phyloP scores from a whole-genome alignment of 2,888 invertebrate genomes.

The Troides aeacus region DNA sequence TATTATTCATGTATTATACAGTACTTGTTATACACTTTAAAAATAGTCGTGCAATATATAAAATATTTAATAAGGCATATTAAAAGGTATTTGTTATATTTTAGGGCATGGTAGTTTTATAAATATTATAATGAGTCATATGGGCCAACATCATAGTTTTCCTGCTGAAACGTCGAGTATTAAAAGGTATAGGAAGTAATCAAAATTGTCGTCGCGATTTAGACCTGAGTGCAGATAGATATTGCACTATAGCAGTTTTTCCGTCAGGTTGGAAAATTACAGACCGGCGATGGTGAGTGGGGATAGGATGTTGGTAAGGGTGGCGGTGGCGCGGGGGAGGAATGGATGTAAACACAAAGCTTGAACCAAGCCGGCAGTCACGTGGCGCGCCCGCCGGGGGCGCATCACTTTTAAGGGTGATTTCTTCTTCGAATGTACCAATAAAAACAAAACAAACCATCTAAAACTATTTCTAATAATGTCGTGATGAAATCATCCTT shows the following conservation, averaged over 20 bases:
- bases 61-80: no score
- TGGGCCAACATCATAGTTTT: neutral
- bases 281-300: slow-evolving; percentile 38
- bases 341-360: slow-evolving; percentile 75
- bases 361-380: slow-evolving; percentile 72
- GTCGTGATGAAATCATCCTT: slow-evolving; percentile 38
- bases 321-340: slow-evolving; percentile 41
- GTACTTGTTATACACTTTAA: no score
- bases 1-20: neutral
- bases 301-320: slow-evolving; percentile 43
- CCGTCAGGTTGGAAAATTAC: slow-evolving; percentile 38
- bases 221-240: neutral
- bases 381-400: slow-evolving; percentile 77
- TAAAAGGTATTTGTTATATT: no score
- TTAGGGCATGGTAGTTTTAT: neutral
- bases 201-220: neutral
- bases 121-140: neutral
- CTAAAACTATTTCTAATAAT: slow-evolving; percentile 21
- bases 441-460: slow-evolving; percentile 33
- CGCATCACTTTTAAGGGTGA: slow-evolving; percentile 76
- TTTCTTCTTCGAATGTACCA: slow-evolving; percentile 38
- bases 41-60: no score
- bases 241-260: slow-evolving; percentile 7
- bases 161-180: no score
- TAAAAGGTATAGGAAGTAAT: no score